phyloP scores from a whole-genome alignment of 2,113 vertebrate species.

The Eonycteris spelaea region DNA sequence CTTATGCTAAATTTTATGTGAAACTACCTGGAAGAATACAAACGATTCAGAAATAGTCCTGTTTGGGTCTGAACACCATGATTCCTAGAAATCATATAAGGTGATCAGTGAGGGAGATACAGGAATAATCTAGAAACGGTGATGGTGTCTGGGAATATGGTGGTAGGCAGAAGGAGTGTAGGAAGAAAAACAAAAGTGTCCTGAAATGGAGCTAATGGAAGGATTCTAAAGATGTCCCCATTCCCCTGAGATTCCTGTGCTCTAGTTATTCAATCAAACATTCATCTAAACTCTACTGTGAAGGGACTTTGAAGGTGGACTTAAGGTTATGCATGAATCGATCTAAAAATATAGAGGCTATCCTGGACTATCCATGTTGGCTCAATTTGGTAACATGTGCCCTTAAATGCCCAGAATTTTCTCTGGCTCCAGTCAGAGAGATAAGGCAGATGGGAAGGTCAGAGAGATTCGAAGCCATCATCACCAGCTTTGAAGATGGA shows the following conservation, averaged over 20 bases:
- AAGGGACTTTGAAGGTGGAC: not conserved
- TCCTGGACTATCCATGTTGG: not conserved
- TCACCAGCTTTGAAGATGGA: not conserved
- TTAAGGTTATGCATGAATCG: not conserved
- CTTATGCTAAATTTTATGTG: not conserved
- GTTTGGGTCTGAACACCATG: not conserved
- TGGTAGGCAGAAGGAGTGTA: too few relatives aligned
- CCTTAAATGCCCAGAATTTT: not conserved
- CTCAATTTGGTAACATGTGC: not conserved
- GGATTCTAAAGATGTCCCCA: not conserved
- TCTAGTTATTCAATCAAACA: not conserved
- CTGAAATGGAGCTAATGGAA: not conserved
- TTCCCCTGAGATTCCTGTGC: rapidly evolving
- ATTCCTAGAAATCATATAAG: not conserved
- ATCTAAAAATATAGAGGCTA: not conserved
- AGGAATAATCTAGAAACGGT: not conserved
- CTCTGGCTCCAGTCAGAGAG: not conserved
- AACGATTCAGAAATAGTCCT: not conserved
- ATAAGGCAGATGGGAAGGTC: not conserved
- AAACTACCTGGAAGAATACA: not conserved
- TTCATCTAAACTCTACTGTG: not conserved
- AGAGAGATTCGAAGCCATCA: not conserved
- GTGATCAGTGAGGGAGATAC: not conserved
- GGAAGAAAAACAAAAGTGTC: not conserved
- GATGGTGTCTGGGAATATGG: rapidly evolving